phyloP scores from a whole-genome alignment of 2,113 vertebrate species.

The Opisthocomus hoazin region DNA sequence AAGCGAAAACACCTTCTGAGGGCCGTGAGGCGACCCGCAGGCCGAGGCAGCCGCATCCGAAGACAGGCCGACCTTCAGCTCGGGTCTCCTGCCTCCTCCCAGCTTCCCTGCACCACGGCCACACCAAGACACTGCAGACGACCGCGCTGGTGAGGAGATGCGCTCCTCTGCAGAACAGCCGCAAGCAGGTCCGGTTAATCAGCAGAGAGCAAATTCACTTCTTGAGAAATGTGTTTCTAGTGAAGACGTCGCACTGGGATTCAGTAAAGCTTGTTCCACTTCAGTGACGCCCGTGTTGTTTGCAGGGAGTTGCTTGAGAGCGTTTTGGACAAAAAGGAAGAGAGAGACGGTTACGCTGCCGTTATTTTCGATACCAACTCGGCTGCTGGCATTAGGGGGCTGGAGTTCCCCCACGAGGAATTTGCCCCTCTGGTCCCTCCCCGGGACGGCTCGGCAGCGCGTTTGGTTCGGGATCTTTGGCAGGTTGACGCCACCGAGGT shows the following conservation, averaged over 20 bases:
- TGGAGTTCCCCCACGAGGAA: neutral
- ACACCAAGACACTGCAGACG: neutral
- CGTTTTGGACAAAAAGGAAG: neutral
- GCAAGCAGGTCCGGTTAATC: rapidly evolving
- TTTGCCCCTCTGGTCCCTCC: neutral
- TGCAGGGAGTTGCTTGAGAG: no score
- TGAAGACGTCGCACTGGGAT: rapidly evolving
- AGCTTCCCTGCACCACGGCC: neutral
- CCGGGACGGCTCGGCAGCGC: neutral
- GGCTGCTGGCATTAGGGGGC: rapidly evolving
- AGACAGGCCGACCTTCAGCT: no score
- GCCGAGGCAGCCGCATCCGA: neutral
- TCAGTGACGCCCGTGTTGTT: rapidly evolving
- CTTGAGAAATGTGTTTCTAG: neutral
- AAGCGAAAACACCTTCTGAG: neutral
- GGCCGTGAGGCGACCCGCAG: no score
- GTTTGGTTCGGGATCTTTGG: neutral
- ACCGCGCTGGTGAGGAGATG: no score
- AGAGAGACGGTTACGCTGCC: rapidly evolving
- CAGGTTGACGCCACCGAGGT: no score
- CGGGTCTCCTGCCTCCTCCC: neutral
- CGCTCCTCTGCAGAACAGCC: rapidly evolving
- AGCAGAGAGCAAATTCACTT: neutral
- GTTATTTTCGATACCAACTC: neutral
- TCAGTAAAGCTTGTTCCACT: neutral